These are phyloP conservation scores for Parazoanthus swiftii DNA, from an alignment of 92 coral and sea anemone genomes.

Conservation along the genomic window DNA sequence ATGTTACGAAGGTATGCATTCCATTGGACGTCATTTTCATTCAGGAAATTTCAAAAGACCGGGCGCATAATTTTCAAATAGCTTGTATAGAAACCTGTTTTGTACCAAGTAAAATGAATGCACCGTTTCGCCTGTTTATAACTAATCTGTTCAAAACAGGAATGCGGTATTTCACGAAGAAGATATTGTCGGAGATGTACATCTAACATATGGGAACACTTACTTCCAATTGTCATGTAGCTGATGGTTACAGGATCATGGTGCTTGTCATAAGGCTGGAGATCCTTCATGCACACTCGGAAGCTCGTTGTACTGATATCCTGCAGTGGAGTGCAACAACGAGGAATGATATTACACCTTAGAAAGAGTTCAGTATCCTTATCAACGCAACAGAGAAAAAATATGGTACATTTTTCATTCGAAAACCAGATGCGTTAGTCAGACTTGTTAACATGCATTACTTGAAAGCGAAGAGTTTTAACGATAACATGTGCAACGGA, in stretches of 20 bases:
- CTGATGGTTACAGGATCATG: conserved; percentile 70
- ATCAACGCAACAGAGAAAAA: background rate
- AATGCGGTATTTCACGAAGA: too few relatives aligned
- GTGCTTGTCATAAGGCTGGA: conserved; percentile 59
- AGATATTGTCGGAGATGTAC: too few relatives aligned
- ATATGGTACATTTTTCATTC: too few relatives aligned
- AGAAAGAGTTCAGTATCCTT: background rate
- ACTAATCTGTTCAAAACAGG: background rate
- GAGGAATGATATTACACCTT: background rate
- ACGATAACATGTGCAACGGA: too few relatives aligned
- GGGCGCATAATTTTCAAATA: too few relatives aligned
- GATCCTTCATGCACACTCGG: conserved; percentile 61
- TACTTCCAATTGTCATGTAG: conserved; percentile 71
- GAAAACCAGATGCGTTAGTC: background rate
- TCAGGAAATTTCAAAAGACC: background rate
- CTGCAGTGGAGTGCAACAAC: conserved; percentile 7
- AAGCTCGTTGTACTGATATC: conserved; percentile 53
- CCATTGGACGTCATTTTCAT: too few relatives aligned
- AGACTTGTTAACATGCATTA: background rate
- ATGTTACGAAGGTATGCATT: too few relatives aligned
- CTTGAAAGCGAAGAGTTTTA: too few relatives aligned
- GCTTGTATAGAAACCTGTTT: background rate
- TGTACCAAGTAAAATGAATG: too few relatives aligned
- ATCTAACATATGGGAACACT: background rate
- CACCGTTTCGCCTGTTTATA: background rate